phyloP scores from a whole-genome alignment of 37 sponge, comb jelly and placozoan species.

The Chondrosia reniformis region DNA sequence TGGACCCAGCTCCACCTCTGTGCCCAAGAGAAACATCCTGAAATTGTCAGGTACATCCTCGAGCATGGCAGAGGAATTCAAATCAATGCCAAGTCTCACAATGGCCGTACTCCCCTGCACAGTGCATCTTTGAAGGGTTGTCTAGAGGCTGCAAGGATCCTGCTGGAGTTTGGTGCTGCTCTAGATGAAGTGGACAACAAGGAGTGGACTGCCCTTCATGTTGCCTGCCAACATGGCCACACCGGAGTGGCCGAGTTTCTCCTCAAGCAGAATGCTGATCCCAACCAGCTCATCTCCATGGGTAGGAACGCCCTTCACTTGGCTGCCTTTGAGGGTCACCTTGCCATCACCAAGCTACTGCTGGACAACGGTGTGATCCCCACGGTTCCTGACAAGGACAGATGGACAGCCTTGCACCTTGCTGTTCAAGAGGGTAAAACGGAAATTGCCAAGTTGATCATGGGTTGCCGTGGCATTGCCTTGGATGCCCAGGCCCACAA shows the following conservation, averaged over 20 bases:
- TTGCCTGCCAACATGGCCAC: slow-evolving; percentile 75
- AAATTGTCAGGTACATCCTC: slow-evolving; percentile 50
- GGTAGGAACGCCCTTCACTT: slow-evolving; percentile 67
- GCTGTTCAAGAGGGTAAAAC: slow-evolving; percentile 78
- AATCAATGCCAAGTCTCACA: slow-evolving; percentile 49
- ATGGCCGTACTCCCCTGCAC: slow-evolving; percentile 78
- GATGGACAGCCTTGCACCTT: slow-evolving; percentile 76
- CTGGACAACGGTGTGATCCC: slow-evolving; percentile 41
- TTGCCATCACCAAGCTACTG: slow-evolving; percentile 45
- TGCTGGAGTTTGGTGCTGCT: slow-evolving; percentile 45
- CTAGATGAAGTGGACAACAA: slow-evolving; percentile 44
- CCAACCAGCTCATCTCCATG: slow-evolving; percentile 59
- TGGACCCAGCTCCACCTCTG: slow-evolving; percentile 86
- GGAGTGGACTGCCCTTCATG: slow-evolving; percentile 73
- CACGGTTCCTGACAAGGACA: slow-evolving; percentile 66
- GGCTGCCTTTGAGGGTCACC: slow-evolving; percentile 76
- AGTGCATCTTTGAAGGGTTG: slow-evolving; percentile 73
- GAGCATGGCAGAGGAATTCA: background rate
- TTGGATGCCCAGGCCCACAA: slow-evolving; percentile 64
- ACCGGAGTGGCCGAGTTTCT: slow-evolving; percentile 43
- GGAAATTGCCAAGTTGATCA: slow-evolving; percentile 40
- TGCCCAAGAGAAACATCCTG: slow-evolving; percentile 71
- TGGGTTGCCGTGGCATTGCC: slow-evolving; percentile 19
- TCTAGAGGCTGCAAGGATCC: slow-evolving; percentile 14
- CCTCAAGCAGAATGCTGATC: slow-evolving; percentile 28